These are phyloP conservation scores for Eupithecia inturbata DNA, from an alignment of 2,888 invertebrate genomes.

Conservation along the genomic window DNA sequence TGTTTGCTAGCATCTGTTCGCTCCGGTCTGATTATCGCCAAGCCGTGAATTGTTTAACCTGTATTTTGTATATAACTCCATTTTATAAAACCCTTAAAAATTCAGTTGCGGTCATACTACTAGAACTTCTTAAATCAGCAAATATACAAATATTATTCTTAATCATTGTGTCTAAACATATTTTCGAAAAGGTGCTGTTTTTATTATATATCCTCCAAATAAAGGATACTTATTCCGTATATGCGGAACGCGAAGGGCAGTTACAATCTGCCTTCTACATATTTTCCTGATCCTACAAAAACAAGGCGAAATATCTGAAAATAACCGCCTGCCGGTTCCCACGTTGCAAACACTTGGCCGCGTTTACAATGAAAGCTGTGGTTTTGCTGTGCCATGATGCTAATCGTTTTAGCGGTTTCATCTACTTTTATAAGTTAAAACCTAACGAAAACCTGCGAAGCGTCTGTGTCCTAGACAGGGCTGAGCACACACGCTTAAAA, in stretches of 20 bases:
- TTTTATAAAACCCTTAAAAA: no score
- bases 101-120: neutral
- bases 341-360: constrained; percentile 41
- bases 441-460: neutral
- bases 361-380: constrained; percentile 7
- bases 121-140: neutral
- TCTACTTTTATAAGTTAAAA: neutral
- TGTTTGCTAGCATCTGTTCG: neutral
- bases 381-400: neutral
- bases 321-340: constrained; percentile 58
- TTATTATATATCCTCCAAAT: constrained; percentile 3
- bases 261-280: constrained; percentile 27
- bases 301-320: constrained; percentile 53
- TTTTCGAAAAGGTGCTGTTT: neutral
- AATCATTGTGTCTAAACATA: neutral
- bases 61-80: no score
- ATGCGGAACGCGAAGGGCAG: constrained; percentile 15
- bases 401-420: neutral
- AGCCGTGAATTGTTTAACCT: neutral
- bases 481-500: neutral
- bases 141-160: neutral
- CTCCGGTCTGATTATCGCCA: neutral
- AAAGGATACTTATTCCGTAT: constrained; percentile 1
- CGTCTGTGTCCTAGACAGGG: neutral
- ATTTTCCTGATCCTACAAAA: constrained; percentile 47